Evolutionary conservation across 1,140 invertebrate species (phyloP).

Genomic region (Carposina sasakii): DNA sequence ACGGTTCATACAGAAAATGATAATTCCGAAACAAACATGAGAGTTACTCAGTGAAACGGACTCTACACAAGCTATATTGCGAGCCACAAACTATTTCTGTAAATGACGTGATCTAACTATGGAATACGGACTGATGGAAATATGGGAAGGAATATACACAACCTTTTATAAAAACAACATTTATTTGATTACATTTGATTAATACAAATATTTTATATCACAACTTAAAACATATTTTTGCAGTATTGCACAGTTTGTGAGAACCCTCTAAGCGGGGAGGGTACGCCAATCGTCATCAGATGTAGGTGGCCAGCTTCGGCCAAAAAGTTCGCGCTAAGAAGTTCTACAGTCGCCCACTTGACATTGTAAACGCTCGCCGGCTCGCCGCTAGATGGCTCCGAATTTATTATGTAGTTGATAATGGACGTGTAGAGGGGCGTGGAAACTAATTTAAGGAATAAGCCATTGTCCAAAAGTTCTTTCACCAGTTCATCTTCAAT

Average conservation of each 20-base stretch:
- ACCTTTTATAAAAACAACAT: too few relatives aligned
- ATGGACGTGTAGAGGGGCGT: constrained; percentile 39
- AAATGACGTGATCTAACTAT: too few relatives aligned
- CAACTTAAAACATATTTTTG: constrained; percentile 31
- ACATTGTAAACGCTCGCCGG: constrained; percentile 23
- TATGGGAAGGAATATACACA: too few relatives aligned
- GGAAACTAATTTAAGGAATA: constrained; percentile 46
- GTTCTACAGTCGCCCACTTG: constrained; percentile 36
- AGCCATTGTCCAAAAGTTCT: constrained; percentile 44
- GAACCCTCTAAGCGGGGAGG: constrained; percentile 41
- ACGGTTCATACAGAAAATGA: too few relatives aligned
- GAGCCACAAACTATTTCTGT: too few relatives aligned
- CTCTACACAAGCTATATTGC: too few relatives aligned
- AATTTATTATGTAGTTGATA: constrained; percentile 39
- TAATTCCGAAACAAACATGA: too few relatives aligned
- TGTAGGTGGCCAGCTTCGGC: constrained; percentile 52
- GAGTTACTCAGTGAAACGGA: too few relatives aligned
- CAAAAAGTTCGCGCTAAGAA: constrained; percentile 39
- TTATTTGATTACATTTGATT: not conserved
- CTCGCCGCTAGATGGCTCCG: constrained; percentile 18
- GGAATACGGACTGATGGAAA: too few relatives aligned
- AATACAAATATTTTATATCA: too few relatives aligned
- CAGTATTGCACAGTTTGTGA: constrained; percentile 43
- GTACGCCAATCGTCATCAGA: constrained; percentile 34
- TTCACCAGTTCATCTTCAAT: constrained; percentile 51